Evolutionary conservation across 2,888 invertebrate species (phyloP), one percentile per base, ranked within the genome.

Genomic region (Agapostemon virescens): DNA sequence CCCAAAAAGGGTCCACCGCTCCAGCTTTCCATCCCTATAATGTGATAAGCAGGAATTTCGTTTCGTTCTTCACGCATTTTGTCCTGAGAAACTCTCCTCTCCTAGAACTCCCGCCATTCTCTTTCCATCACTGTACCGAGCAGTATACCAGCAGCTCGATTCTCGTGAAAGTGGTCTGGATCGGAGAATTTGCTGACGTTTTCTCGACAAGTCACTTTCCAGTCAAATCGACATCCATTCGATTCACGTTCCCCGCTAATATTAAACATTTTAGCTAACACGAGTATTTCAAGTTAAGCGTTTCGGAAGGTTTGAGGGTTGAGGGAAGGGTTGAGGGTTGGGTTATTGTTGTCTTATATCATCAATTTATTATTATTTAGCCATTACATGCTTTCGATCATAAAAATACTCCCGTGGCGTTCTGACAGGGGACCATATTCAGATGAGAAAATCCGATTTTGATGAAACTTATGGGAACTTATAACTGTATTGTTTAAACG

Each of bases 41-140:
- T 74, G 74, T 74, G 73, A 79, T 80, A 82, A 82, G 66, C 66
- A n/a, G 66, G 68, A 76, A 72, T 42, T 69, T 77, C 63, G 69
- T 69, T 74, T 66, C 52, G 58, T 15, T 55, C 30, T 72, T 74
- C 71, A 64, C 78, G 77, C 81, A 74, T 38, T 55, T 69, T 55
- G 58, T 74, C 38, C 20, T 2, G n/a, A 13, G 61, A 45, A 71
- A 49, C 40, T 42, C 38, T 17, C 38, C 52, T 23, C 3, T 1
- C 17, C 30, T 42, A 40, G 40, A 3, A 7, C 6, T 7, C 30
- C 45, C 42, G 17, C 15, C 55, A 6, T 30, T 67, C 67, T 45
- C 55, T 2, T 42, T 33, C 7, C 45, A 17, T 6, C 33, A 23
- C 33, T 40, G 20, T 7, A n/a, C 13, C 64, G 13, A 20, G 33